Conservation (phyloP, 2,113 vertebrate genomes). For the Myocastor coypus region DNA sequence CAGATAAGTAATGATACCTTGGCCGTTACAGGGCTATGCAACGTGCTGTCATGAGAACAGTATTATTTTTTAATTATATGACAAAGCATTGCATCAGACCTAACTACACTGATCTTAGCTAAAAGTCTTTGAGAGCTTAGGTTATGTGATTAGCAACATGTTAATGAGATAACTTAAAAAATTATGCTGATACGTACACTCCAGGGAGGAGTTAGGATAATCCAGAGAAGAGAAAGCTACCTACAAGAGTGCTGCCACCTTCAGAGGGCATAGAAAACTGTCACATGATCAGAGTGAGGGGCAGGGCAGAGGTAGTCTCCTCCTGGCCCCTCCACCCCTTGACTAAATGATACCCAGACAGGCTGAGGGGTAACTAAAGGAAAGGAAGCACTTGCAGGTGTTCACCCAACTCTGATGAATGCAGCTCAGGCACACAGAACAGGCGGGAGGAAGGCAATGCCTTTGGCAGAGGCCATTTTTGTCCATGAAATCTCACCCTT, state of each 20-base stretch:
- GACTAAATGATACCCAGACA: neutral
- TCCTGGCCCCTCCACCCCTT: neutral
- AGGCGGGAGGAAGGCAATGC: no score
- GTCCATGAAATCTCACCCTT: neutral
- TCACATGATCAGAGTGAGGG: neutral
- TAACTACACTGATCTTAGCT: conserved; percentile 18
- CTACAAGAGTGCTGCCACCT: neutral
- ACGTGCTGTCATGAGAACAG: neutral
- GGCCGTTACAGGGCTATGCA: neutral
- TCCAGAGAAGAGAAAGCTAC: neutral
- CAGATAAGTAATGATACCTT: neutral
- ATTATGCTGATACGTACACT: neutral
- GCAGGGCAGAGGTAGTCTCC: neutral
- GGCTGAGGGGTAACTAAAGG: accelerated
- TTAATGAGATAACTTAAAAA: neutral
- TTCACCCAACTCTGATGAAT: accelerated
- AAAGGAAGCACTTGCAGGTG: no score
- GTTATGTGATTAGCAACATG: conserved; percentile 33
- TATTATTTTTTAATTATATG: conserved; percentile 9
- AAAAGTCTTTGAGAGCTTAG: neutral
- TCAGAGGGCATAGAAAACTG: neutral
- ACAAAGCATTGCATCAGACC: neutral
- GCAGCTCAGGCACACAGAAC: neutral
- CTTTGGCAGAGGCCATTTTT: neutral
- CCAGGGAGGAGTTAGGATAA: neutral